A percentile compares a stretch with the other conserved stretches of the same genome.
Conservation (phyloP, 2,797 vertebrate species). For the Parauchenoglanis punctatus region DNA sequence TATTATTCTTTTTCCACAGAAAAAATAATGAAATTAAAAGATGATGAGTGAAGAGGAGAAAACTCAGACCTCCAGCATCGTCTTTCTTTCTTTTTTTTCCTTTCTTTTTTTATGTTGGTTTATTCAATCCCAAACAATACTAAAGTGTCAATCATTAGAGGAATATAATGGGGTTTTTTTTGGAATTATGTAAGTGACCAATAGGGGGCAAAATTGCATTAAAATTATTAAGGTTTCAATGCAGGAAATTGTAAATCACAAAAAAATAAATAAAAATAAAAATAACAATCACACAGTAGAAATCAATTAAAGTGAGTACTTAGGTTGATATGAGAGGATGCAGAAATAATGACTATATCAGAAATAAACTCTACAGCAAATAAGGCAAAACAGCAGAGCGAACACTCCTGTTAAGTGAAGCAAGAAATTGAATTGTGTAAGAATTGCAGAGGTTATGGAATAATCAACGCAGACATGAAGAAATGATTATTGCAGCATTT, state of each 20-base stretch:
- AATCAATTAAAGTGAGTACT: not conserved
- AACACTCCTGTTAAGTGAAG: not conserved
- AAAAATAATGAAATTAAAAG: not conserved
- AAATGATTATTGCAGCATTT: not conserved
- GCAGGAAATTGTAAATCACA: not conserved
- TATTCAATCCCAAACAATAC: not conserved
- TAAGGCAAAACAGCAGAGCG: not conserved
- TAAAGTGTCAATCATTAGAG: not conserved
- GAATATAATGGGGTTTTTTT: not conserved
- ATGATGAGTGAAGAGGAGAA: not conserved
- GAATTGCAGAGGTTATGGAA: not conserved
- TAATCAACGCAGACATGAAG: not conserved
- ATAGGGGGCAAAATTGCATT: not conserved
- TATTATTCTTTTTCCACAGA: not conserved
- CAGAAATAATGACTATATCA: not conserved
- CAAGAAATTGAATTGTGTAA: constrained; percentile 11
- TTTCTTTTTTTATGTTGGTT: not conserved
- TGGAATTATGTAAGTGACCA: not conserved
- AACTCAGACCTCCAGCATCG: not conserved
- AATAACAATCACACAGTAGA: not conserved
- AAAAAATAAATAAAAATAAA: not conserved
- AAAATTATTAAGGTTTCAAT: not conserved
- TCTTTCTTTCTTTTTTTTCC: not conserved
- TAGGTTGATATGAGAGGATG: not conserved
- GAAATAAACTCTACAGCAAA: not conserved